Evolutionary conservation across 2,888 invertebrate genomes (phyloP).

Genomic region (Coelogynopora nodosa): DNA sequence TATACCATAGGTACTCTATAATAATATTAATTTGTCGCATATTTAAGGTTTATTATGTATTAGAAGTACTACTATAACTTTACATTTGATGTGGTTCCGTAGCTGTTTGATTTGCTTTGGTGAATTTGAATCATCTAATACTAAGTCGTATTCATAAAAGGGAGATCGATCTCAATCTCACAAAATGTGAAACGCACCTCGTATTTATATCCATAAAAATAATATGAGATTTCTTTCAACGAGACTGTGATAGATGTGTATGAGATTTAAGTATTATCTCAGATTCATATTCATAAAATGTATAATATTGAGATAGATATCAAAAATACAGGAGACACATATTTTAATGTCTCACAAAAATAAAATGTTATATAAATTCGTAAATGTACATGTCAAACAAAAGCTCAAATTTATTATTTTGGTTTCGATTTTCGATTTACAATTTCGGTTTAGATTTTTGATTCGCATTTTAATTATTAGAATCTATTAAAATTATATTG

Average conservation of each 20-base stretch:
- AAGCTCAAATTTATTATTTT: not conserved
- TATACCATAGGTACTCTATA: no score
- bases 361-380: no score
- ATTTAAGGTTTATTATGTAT: no score
- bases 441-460: not conserved
- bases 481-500: not conserved
- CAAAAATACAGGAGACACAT: not conserved
- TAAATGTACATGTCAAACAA: no score
- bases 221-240: not conserved
- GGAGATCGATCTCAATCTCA: not conserved
- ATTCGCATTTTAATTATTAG: not conserved
- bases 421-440: not conserved
- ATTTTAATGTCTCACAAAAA: not conserved
- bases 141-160: not conserved
- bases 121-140: no score
- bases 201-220: not conserved
- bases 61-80: no score
- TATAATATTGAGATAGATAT: not conserved
- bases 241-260: not conserved
- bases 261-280: not conserved
- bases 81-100: no score
- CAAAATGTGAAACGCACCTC: not conserved
- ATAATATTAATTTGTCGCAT: no score
- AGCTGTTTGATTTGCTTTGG: no score
- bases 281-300: not conserved